Base-by-base conservation (phyloP, 2,797 vertebrate species). In the Chromobotia macracanthus region DNA sequence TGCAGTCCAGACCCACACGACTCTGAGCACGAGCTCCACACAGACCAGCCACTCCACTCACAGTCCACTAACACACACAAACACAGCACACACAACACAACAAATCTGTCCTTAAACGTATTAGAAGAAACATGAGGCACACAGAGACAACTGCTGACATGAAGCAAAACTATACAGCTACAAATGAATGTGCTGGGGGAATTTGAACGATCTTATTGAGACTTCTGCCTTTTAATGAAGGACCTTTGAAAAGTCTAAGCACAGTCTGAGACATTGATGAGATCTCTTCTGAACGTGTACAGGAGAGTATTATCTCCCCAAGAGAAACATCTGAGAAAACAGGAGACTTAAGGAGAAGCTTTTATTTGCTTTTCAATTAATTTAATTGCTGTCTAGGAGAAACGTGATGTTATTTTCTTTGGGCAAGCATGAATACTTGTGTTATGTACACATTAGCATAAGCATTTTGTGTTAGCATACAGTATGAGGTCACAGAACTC, bases 41-140 rank as follows among this genome's bases (percentile, higher is more conserved):
- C 75, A 0, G 93, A 91, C 95, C 95, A 96, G 68, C 72, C 79
- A 2, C 91, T 92, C 95, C 93, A 94, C 81, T 87, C 82, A 69
- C 95, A 96, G 85, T 94, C 91, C 85, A 93, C 94, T 95, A 79
- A 5, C 68, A 72, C 56, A 63, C 35, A 21, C 15, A 58, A 58
- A 75, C 51, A 83, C 16, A 63, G 63, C 44, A 58, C 16, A 31
- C 35, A 35, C 41, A n/a, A 15, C 7, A 55, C 13, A 44, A 31
- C 63, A 5, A 2, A 23, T 21, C 10, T 12, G 1, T 58, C 11
- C 23, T 25, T 5, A 0, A 5, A 16, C 2, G 4, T 13, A 23
- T 12, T 25, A 58, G 3, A 10, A 58, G 38, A 41, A 9, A 41
- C 3, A 5, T 31, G 31, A 11, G 3, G 23, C 55, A 58, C 1